Percentiles rank a stretch among this genome's conserved stretches.
phyloP scores from a whole-genome alignment of 2,888 invertebrate species.

The Nephrotoma flavescens region DNA sequence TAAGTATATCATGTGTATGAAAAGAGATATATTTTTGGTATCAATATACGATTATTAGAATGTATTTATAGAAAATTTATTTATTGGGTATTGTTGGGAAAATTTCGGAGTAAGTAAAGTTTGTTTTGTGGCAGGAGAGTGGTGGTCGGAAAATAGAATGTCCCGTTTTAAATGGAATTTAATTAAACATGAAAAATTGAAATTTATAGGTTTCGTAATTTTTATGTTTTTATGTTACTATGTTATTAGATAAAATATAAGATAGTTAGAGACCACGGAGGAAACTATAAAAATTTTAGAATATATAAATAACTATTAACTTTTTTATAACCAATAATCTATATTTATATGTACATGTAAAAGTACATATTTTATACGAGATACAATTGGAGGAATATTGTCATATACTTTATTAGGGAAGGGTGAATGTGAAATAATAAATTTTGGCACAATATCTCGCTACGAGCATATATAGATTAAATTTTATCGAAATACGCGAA shows the following conservation, averaged over 20 bases:
- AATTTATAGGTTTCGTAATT: neutral
- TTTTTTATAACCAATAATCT: neutral
- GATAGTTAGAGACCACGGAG: neutral
- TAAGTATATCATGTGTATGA: neutral
- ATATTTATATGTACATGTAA: neutral
- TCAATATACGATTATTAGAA: neutral
- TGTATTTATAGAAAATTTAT: neutral
- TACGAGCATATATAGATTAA: neutral
- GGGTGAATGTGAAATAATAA: neutral
- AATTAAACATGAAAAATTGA: neutral
- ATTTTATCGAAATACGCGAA: neutral
- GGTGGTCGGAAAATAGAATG: neutral
- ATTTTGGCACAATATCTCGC: neutral
- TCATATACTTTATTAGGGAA: neutral
- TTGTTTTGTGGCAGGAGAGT: neutral
- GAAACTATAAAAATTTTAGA: neutral
- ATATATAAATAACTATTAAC: neutral
- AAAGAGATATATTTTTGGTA: neutral
- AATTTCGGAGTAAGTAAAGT: neutral
- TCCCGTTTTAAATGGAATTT: neutral
- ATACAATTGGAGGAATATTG: neutral
- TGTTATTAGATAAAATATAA: neutral
- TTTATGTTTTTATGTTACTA: neutral
- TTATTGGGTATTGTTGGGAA: neutral
- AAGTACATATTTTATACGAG: neutral